Conservation (phyloP, 2,797 vertebrate species). For the Acanthurus lineatus region DNA sequence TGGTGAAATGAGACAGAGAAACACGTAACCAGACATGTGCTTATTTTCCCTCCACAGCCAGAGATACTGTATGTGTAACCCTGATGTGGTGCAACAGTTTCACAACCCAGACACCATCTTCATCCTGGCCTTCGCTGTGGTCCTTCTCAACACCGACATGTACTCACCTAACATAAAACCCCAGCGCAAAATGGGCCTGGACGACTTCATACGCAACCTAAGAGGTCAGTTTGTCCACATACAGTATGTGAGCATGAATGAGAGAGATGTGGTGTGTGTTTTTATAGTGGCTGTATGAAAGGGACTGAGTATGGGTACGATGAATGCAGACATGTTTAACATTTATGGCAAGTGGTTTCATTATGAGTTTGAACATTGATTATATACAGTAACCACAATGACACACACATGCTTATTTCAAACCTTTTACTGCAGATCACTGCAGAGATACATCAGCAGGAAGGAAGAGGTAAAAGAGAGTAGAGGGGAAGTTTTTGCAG, state of each 20-base stretch:
- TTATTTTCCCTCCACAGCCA: constrained; percentile 86
- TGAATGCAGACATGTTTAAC: constrained; percentile 37
- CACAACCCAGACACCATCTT: constrained; percentile 99
- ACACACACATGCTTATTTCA: constrained; percentile 12
- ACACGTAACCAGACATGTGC: background rate
- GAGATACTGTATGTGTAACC: constrained; percentile 99
- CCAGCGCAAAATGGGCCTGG: constrained; percentile 98
- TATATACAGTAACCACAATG: constrained; percentile 37
- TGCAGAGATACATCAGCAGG: constrained; percentile 19
- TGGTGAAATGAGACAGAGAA: background rate
- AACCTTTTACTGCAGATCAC: constrained; percentile 16
- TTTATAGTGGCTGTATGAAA: background rate
- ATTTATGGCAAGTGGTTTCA: constrained; percentile 47
- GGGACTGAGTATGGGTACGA: background rate
- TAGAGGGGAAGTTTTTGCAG: constrained; percentile 58
- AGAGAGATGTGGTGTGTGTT: background rate
- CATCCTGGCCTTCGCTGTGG: constrained; percentile 98
- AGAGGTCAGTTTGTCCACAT: constrained; percentile 87
- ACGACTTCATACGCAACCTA: constrained; percentile 98
- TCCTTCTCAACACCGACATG: constrained; percentile 99
- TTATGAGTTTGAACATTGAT: constrained; percentile 23
- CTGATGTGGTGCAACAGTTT: constrained; percentile 98
- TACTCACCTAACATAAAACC: constrained; percentile 99
- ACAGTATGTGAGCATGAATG: background rate
- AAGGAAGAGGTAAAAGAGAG: constrained; percentile 35